phyloP scores from a whole-genome alignment of 2,113 vertebrate species.

The Rostratula benghalensis region DNA sequence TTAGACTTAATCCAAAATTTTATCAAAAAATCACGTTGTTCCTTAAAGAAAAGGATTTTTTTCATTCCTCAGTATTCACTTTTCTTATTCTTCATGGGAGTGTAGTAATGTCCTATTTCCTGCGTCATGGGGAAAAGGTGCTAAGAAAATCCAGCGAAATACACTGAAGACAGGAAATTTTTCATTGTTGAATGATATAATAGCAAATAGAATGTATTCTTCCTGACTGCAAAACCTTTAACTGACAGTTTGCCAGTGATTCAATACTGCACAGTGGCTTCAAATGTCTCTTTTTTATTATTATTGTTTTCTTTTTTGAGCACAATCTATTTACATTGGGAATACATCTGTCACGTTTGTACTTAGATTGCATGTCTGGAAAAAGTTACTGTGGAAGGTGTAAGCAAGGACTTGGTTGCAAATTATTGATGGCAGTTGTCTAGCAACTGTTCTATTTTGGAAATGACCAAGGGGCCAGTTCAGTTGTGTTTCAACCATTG shows the following conservation, averaged over 20 bases:
- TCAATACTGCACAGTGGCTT: background rate
- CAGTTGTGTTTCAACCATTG: background rate
- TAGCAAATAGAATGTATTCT: background rate
- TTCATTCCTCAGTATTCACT: background rate
- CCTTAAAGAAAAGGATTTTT: background rate
- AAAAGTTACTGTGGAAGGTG: background rate
- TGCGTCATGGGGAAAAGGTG: background rate
- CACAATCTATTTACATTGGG: background rate
- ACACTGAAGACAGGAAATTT: background rate
- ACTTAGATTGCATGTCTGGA: background rate
- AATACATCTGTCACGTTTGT: fast-evolving
- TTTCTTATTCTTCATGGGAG: background rate
- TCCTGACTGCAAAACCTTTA: background rate
- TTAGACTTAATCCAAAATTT: background rate
- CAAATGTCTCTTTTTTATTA: background rate
- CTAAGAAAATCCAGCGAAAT: background rate
- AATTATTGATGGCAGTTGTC: background rate
- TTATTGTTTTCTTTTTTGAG: background rate
- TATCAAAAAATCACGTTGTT: background rate
- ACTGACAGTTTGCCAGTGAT: background rate
- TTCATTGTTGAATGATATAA: background rate
- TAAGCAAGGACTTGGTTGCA: background rate
- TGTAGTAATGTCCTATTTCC: background rate
- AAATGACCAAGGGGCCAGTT: background rate
- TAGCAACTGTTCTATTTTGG: background rate